Evolutionary conservation across 2,888 invertebrate species (phyloP).

Genomic region (Tachina grossa): DNA sequence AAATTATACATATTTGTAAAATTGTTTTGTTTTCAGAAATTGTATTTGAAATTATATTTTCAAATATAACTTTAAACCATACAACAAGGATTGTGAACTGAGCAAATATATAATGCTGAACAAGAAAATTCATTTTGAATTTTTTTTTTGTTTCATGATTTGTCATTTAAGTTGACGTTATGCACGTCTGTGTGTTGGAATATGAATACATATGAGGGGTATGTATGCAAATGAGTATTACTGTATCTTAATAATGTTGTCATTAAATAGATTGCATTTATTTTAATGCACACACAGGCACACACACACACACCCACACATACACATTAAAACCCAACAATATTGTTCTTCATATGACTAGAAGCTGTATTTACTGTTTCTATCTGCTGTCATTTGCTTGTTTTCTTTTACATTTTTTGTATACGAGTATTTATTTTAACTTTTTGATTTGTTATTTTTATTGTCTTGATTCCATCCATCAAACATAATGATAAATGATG

Average conservation of each 20-base stretch:
- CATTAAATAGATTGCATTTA: slow-evolving; percentile 30
- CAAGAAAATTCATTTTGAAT: too few relatives aligned
- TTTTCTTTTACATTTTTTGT: neutral
- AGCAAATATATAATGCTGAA: too few relatives aligned
- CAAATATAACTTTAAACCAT: too few relatives aligned
- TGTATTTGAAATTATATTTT: neutral
- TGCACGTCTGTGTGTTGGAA: neutral
- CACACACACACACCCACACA: neutral
- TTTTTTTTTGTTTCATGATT: too few relatives aligned
- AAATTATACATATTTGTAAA: too few relatives aligned
- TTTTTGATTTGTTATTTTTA: slow-evolving; percentile 9
- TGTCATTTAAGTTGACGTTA: neutral
- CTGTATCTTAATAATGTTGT: slow-evolving; percentile 33
- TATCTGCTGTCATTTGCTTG: neutral
- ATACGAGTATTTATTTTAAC: slow-evolving; percentile 1
- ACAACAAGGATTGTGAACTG: too few relatives aligned
- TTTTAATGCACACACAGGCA: neutral
- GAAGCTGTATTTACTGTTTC: neutral
- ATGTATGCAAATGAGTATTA: slow-evolving; percentile 4
- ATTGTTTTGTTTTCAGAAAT: neutral
- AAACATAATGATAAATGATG: slow-evolving; percentile 54
- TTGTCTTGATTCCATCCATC: slow-evolving; percentile 51
- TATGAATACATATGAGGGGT: neutral
- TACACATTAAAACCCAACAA: neutral
- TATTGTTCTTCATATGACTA: neutral